A percentile compares a stretch with the other conserved stretches of the same genome.
phyloP scores from a whole-genome alignment of 2,113 vertebrate species.

The Phylloscopus trochiloides region DNA sequence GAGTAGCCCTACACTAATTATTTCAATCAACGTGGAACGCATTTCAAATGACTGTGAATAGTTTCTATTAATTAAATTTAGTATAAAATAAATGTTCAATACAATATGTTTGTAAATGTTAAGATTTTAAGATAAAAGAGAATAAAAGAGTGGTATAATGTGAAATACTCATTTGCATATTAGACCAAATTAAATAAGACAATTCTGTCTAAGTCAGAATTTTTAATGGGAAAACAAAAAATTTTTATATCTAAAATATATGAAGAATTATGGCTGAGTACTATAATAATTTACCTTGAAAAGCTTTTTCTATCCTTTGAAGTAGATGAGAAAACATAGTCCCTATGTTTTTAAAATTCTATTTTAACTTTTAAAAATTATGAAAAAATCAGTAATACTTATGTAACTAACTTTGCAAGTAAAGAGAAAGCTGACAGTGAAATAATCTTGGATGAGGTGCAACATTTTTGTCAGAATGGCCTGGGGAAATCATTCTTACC shows the following conservation, averaged over 20 bases:
- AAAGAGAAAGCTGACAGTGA: background rate
- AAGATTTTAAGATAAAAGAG: slow-evolving; percentile 16
- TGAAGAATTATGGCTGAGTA: background rate
- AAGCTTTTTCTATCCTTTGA: background rate
- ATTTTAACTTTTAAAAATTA: background rate
- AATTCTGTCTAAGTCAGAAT: background rate
- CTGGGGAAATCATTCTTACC: fast-evolving
- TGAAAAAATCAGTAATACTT: background rate
- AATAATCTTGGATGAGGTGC: background rate
- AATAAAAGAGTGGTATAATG: background rate
- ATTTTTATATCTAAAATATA: background rate
- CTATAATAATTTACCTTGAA: background rate
- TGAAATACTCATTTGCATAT: background rate
- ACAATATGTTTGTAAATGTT: slow-evolving; percentile 69
- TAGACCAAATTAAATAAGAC: background rate
- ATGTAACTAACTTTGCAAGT: background rate
- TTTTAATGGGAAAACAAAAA: background rate
- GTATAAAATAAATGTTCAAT: slow-evolving; percentile 72
- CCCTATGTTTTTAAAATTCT: background rate
- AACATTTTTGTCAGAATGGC: background rate
- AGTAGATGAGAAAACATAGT: background rate
- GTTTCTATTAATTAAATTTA: slow-evolving; percentile 75
- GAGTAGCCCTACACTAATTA: slow-evolving; percentile 82
- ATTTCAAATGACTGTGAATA: slow-evolving; percentile 76
- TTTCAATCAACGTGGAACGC: slow-evolving; percentile 77